These are phyloP conservation scores for Perodicticus potto DNA, from an alignment of 2,797 vertebrate genomes.

Conservation along the genomic window DNA sequence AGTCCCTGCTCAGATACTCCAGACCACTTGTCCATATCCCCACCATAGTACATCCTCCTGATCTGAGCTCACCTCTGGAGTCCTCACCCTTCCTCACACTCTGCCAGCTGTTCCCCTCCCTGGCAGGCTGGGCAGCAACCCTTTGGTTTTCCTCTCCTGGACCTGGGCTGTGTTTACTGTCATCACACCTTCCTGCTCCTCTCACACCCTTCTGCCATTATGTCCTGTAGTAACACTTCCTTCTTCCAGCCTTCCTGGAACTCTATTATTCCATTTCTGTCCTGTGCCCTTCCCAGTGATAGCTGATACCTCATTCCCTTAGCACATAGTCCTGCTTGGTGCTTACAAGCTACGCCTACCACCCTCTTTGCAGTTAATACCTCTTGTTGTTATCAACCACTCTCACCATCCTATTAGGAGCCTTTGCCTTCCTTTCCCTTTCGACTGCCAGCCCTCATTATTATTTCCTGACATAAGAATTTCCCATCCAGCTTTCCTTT, in stretches of 20 bases:
- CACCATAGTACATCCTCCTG: background rate
- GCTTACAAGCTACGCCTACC: background rate
- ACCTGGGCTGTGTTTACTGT: background rate
- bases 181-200: constrained; percentile 41
- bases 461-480: background rate
- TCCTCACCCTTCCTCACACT: background rate
- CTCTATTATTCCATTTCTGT: background rate
- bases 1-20: background rate
- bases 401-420: background rate
- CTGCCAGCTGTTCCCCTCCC: background rate
- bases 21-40: background rate
- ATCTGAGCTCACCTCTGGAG: background rate
- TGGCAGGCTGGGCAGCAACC: background rate
- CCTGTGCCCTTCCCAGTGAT: background rate
- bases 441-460: background rate
- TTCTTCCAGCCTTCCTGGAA: constrained; percentile 4
- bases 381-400: background rate
- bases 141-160: background rate
- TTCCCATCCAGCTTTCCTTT: constrained; percentile 26
- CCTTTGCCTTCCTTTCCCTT: constrained; percentile 5
- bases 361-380: background rate
- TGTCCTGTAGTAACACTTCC: constrained; percentile 74
- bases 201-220: constrained; percentile 23
- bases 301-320: background rate
- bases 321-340: background rate